These are phyloP conservation scores for Hydroisotoma schaefferi DNA, from an alignment of 2,888 invertebrate genomes.

Conservation along the genomic window DNA sequence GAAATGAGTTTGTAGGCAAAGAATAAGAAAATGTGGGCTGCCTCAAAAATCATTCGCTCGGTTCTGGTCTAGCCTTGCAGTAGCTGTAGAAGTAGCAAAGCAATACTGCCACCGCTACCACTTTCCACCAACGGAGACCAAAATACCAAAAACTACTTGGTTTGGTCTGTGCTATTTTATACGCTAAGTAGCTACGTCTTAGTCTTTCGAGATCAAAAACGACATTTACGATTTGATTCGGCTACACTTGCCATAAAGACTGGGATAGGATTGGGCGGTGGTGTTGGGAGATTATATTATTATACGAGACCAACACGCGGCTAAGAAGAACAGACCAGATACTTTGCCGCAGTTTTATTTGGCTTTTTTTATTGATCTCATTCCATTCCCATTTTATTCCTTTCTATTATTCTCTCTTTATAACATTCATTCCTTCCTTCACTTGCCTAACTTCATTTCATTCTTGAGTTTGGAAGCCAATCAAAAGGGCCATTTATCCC, in stretches of 20 bases:
- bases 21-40: slow-evolving; percentile 36
- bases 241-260: too few species aligned
- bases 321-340: slow-evolving; percentile 3
- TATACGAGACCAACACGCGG: not conserved
- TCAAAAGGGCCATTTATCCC: slow-evolving; percentile 13
- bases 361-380: slow-evolving; percentile 6
- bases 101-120: too few species aligned
- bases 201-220: too few species aligned
- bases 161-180: too few species aligned
- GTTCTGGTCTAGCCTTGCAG: too few species aligned
- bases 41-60: slow-evolving; percentile 46
- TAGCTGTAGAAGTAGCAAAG: too few species aligned
- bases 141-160: too few species aligned
- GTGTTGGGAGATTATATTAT: too few species aligned
- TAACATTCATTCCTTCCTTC: not conserved
- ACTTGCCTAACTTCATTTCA: not conserved
- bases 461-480: not conserved
- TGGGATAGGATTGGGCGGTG: too few species aligned
- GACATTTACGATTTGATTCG: too few species aligned
- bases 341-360: slow-evolving; percentile 5
- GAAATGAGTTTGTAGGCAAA: slow-evolving; percentile 31
- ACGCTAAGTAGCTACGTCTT: too few species aligned
- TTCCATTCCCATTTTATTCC: slow-evolving; percentile 7
- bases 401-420: not conserved
- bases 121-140: too few species aligned